These are phyloP conservation scores for Antechinus flavipes DNA, from an alignment of 2,113 vertebrate species.

Conservation along the genomic window DNA sequence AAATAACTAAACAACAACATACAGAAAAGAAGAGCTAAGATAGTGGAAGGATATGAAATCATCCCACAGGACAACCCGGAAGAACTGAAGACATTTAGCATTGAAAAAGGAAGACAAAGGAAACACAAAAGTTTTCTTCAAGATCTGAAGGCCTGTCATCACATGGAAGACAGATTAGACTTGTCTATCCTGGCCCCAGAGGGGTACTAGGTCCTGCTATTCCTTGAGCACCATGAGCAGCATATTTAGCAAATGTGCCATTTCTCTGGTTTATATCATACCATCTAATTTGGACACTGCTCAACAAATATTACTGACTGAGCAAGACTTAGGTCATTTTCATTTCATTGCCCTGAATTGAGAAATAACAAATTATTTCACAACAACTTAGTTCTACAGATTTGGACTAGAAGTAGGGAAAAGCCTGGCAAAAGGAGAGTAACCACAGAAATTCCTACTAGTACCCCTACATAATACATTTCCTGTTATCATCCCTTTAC, in stretches of 20 bases:
- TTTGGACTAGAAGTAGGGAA: not conserved
- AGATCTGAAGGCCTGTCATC: no score
- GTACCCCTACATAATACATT: not conserved
- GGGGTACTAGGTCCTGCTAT: no score
- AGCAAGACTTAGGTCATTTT: not conserved
- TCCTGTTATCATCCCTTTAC: not conserved
- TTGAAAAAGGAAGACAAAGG: no score
- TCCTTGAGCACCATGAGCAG: not conserved
- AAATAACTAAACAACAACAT: no score
- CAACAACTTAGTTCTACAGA: not conserved
- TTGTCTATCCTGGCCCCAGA: no score
- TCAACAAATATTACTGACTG: not conserved
- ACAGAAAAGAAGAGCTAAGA: no score
- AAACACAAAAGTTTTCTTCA: no score
- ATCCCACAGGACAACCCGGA: no score
- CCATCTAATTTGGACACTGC: not conserved
- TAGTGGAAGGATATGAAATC: no score
- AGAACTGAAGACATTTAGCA: no score
- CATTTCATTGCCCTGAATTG: not conserved
- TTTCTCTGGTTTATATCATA: not conserved
- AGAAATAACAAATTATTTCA: not conserved
- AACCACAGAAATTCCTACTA: not conserved
- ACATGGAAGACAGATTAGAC: no score
- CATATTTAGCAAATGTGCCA: not conserved
- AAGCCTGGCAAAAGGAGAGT: not conserved